These are phyloP conservation scores for Balearica regulorum DNA, from an alignment of 2,797 vertebrate species.

Conservation along the genomic window DNA sequence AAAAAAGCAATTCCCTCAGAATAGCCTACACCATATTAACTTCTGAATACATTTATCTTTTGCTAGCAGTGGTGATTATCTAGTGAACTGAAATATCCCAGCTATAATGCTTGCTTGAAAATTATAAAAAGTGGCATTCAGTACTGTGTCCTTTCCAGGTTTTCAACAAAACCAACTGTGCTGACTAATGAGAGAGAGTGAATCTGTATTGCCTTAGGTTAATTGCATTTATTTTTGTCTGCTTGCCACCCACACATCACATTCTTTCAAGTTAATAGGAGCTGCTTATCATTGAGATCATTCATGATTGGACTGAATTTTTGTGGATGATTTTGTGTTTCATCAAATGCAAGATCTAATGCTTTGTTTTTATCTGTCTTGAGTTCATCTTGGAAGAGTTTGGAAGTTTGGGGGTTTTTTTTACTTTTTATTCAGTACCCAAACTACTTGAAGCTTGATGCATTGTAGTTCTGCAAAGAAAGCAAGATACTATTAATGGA, in stretches of 20 bases:
- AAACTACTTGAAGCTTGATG: background rate
- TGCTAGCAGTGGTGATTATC: background rate
- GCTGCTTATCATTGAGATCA: slow-evolving; percentile 37
- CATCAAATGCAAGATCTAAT: slow-evolving; percentile 7
- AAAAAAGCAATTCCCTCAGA: background rate
- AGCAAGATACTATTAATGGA: background rate
- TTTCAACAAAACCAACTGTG: background rate
- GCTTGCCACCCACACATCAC: slow-evolving; percentile 13
- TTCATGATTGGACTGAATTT: background rate
- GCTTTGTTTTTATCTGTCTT: background rate
- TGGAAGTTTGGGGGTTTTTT: background rate
- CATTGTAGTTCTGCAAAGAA: background rate
- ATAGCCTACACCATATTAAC: background rate
- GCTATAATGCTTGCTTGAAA: background rate
- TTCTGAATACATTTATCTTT: background rate
- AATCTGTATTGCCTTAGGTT: slow-evolving; percentile 15
- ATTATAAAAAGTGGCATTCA: background rate
- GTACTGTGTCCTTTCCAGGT: background rate
- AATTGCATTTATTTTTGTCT: slow-evolving; percentile 11
- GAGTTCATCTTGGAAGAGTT: background rate
- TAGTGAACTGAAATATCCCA: background rate
- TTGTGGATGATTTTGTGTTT: background rate
- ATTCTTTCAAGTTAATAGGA: background rate
- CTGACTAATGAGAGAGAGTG: slow-evolving; percentile 5
- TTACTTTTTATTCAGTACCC: background rate